phyloP scores from a whole-genome alignment of 2,797 vertebrate species.

The Hemitrygon akajei region DNA sequence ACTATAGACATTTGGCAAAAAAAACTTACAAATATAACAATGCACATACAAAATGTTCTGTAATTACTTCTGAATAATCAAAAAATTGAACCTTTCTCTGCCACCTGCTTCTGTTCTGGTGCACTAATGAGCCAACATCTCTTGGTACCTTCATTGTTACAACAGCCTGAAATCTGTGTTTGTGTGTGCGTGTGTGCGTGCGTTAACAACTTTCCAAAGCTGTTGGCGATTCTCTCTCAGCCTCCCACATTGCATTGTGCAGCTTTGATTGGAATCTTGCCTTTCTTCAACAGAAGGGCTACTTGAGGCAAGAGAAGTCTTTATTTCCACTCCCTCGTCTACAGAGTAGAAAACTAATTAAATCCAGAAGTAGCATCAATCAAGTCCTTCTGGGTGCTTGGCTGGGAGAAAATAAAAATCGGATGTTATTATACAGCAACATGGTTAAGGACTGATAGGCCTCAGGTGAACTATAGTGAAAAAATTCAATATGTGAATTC shows the following conservation, averaged over 20 bases:
- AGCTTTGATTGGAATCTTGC: neutral
- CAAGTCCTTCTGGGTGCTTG: neutral
- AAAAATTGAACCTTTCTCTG: neutral
- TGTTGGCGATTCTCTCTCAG: neutral
- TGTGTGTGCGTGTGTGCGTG: neutral
- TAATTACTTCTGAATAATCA: neutral
- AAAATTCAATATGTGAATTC: neutral
- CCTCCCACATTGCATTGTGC: neutral
- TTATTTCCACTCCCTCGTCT: conserved; percentile 7
- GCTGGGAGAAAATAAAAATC: neutral
- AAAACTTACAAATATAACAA: neutral
- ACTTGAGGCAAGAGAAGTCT: conserved; percentile 26
- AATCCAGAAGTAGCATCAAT: conserved; percentile 11
- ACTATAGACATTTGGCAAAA: neutral
- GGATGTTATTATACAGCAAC: neutral
- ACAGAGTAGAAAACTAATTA: conserved; percentile 26
- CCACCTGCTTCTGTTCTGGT: neutral
- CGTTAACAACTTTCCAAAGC: neutral
- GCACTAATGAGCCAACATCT: neutral
- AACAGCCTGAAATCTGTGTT: neutral
- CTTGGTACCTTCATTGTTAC: neutral
- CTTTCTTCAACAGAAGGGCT: neutral
- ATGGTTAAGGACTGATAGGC: neutral
- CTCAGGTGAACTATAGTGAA: neutral
- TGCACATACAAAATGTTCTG: neutral